A percentile compares a stretch with the other conserved stretches of the same genome.
Evolutionary conservation across 2,888 invertebrate genomes (phyloP).

Genomic region (Cacoxenus indagator): DNA sequence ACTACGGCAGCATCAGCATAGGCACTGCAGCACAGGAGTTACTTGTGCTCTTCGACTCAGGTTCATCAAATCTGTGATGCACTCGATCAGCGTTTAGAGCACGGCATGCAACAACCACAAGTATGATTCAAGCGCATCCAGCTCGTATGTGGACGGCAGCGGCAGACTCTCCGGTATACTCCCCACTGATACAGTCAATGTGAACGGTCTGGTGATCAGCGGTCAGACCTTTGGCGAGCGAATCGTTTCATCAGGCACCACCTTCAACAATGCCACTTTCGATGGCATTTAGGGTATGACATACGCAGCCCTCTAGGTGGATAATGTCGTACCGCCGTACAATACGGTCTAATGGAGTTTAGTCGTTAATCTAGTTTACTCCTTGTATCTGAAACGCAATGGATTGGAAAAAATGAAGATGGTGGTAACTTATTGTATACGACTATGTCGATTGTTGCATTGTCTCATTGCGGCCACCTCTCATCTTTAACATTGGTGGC

Average conservation of each 20-base stretch:
- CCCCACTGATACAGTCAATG: constrained; percentile 85
- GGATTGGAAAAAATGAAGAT: constrained; percentile 72
- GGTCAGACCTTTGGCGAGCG: constrained; percentile 96
- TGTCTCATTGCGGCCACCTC: constrained; percentile 81
- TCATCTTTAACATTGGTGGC: constrained; percentile 83
- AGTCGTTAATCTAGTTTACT: constrained; percentile 83
- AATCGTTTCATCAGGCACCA: constrained; percentile 88
- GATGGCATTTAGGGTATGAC: constrained; percentile 98
- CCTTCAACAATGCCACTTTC: constrained; percentile 96
- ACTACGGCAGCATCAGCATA: constrained; percentile 91
- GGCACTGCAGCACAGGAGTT: constrained; percentile 93
- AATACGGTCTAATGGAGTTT: constrained; percentile 87
- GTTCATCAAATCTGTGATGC: constrained; percentile 98
- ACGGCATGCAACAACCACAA: constrained; percentile 95
- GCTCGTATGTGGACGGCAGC: constrained; percentile 88
- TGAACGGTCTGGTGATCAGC: constrained; percentile 78
- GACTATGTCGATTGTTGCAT: constrained; percentile 80
- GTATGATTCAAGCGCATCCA: constrained; percentile 89
- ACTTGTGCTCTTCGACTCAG: constrained; percentile 93
- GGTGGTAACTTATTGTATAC: constrained; percentile 4
- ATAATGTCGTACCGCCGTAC: constrained; percentile 89
- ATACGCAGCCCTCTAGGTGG: constrained; percentile 87
- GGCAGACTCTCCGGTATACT: constrained; percentile 96
- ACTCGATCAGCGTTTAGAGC: constrained; percentile 92
- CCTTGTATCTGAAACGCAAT: constrained; percentile 89